Evolutionary conservation across 2,113 vertebrate species (phyloP).

Genomic region (Takifugu bimaculatus): DNA sequence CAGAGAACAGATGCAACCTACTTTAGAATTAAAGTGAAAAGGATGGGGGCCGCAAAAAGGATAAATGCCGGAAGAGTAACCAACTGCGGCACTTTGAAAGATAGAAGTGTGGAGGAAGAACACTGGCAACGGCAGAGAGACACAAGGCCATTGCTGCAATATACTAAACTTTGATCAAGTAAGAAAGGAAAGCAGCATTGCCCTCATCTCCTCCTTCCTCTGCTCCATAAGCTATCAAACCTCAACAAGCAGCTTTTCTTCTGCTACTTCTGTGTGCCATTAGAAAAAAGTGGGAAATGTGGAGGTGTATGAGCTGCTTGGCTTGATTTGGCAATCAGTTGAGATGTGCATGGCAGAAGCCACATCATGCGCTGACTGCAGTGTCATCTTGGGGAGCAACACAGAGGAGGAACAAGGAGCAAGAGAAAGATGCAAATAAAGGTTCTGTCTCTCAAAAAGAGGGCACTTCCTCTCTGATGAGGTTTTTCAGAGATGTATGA

Average conservation of each 20-base stretch:
- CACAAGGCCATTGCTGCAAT: constrained; percentile 37
- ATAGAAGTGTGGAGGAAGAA: constrained; percentile 43
- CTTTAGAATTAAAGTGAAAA: constrained; percentile 25
- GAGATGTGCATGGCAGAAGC: constrained; percentile 16
- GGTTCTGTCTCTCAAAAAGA: constrained; percentile 23
- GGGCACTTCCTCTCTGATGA: constrained; percentile 7
- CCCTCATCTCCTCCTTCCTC: constrained; percentile 23
- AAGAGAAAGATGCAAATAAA: constrained; percentile 10
- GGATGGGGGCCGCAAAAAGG: constrained; percentile 1
- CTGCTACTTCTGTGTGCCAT: neutral
- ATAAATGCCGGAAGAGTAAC: constrained; percentile 28
- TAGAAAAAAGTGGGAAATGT: neutral
- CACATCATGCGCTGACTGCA: constrained; percentile 23
- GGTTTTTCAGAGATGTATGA: constrained; percentile 27
- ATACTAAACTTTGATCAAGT: constrained; percentile 53
- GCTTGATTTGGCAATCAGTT: constrained; percentile 15
- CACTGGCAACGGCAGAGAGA: constrained; percentile 31
- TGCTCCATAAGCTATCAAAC: constrained; percentile 5
- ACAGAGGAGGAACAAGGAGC: constrained; percentile 7
- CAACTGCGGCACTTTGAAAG: constrained; percentile 31
- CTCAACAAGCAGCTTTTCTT: neutral
- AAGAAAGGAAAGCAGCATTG: constrained; percentile 20
- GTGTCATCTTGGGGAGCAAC: constrained; percentile 35
- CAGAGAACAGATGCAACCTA: constrained; percentile 15
- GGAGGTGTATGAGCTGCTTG: constrained; percentile 18